Conservation (phyloP, 2,888 invertebrate species). For the Agrochola circellaris region DNA sequence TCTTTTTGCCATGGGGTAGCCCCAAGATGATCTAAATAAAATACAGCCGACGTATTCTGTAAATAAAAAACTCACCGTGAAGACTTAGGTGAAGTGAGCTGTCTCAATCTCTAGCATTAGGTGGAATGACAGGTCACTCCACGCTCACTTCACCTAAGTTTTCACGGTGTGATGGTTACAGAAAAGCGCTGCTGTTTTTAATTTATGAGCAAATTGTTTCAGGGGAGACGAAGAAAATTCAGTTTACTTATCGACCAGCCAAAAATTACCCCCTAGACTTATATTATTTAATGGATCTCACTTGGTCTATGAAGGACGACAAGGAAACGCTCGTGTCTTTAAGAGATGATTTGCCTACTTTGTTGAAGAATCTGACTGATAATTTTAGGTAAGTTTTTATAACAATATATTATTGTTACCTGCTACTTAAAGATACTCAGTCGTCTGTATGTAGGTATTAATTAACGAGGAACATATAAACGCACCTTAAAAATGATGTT, state of each 20-base stretch:
- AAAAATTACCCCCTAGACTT: slow-evolving; percentile 96
- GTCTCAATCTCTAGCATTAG: no score
- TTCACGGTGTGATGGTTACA: no score
- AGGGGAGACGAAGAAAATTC: slow-evolving; percentile 91
- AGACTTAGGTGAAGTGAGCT: no score
- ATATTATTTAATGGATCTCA: slow-evolving; percentile 97
- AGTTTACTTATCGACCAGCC: slow-evolving; percentile 93
- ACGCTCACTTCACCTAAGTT: no score
- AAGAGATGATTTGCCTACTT: slow-evolving; percentile 91
- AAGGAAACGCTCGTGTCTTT: slow-evolving; percentile 94
- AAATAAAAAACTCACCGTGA: no score
- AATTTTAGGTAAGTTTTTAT: slow-evolving; percentile 90
- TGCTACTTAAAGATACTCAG: not conserved
- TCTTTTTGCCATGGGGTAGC: not conserved
- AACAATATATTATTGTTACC: not conserved
- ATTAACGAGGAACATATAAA: no score
- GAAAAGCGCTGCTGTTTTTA: no score
- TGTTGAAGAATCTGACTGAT: slow-evolving; percentile 92
- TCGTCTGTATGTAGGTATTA: not conserved
- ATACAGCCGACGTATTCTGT: no score
- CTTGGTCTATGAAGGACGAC: slow-evolving; percentile 97
- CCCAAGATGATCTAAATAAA: no score
- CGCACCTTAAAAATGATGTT: no score
- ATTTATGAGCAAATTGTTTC: slow-evolving; percentile 50
- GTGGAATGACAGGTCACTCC: no score